Evolutionary conservation across 2,797 vertebrate species (phyloP).

Genomic region (Botia almorhae): DNA sequence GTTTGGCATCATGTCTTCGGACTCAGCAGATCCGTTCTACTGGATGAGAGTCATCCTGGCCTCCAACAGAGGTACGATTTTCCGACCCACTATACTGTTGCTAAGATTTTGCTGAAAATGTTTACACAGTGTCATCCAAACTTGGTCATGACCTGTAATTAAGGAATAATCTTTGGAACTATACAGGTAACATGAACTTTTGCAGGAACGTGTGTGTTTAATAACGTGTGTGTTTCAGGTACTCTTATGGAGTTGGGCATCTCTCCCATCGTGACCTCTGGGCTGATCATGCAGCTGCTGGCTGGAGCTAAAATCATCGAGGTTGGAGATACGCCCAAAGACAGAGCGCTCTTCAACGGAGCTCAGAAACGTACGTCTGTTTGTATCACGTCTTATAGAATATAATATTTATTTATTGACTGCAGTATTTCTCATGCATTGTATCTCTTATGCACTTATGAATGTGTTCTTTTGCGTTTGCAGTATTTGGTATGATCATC

Average conservation of each 20-base stretch:
- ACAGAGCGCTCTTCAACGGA: constrained; percentile 97
- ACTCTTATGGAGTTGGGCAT: constrained; percentile 98
- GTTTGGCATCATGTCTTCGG: constrained; percentile 99
- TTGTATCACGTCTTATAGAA: not conserved
- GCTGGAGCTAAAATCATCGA: constrained; percentile 99
- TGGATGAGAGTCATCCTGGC: constrained; percentile 99
- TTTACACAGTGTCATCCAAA: not conserved
- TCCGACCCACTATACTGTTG: not conserved
- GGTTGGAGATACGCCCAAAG: constrained; percentile 97
- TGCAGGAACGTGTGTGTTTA: not conserved
- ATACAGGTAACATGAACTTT: not conserved
- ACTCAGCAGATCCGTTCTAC: constrained; percentile 99
- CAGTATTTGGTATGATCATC: constrained; percentile 99
- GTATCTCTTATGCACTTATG: too few species aligned
- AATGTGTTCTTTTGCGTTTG: not conserved
- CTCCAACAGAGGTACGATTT: constrained; percentile 91
- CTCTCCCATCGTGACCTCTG: constrained; percentile 98
- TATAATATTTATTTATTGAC: too few species aligned
- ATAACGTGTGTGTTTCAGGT: constrained; percentile 73
- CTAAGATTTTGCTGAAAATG: not conserved
- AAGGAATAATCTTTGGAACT: too few species aligned
- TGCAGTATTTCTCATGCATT: not conserved
- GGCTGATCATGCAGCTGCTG: constrained; percentile 98
- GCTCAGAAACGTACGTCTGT: constrained; percentile 89
- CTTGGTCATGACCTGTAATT: too few species aligned